Evolutionary conservation across 53 echinoderm and acorn worm species (phyloP).

Genomic region (Holothuria scabra): DNA sequence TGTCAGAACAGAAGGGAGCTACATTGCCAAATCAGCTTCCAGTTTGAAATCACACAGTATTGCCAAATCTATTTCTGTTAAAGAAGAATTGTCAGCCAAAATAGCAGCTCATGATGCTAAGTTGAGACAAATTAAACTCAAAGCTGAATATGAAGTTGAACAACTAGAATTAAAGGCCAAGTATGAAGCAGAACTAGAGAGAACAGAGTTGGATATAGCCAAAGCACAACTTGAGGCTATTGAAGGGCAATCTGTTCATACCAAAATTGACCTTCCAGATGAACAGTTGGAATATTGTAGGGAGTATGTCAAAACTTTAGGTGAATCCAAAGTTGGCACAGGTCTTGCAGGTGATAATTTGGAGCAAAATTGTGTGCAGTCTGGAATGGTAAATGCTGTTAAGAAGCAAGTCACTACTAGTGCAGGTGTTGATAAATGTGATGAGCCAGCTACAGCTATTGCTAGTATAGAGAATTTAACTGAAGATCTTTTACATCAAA

Average conservation of each 20-base stretch:
- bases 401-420: neutral
- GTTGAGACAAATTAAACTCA: neutral
- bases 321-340: neutral
- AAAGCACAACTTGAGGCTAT: neutral
- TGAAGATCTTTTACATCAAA: no score
- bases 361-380: no score
- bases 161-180: neutral
- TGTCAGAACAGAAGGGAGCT: no score
- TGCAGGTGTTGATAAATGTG: neutral
- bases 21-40: no score
- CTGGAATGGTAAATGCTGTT: neutral
- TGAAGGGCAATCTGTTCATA: neutral
- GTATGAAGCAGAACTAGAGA: neutral
- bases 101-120: slow-evolving; percentile 20
- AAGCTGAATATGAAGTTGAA: neutral
- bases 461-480: no score
- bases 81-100: neutral
- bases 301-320: neutral
- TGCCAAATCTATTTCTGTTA: neutral
- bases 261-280: neutral
- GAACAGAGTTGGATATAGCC: neutral
- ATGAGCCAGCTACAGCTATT: no score
- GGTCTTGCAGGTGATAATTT: no score
- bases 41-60: no score
- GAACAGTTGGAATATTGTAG: neutral